A percentile compares a stretch with the other conserved stretches of the same genome.
These are phyloP conservation scores for Monochamus saltuarius DNA, from an alignment of 1,140 invertebrate genomes.

Conservation along the genomic window DNA sequence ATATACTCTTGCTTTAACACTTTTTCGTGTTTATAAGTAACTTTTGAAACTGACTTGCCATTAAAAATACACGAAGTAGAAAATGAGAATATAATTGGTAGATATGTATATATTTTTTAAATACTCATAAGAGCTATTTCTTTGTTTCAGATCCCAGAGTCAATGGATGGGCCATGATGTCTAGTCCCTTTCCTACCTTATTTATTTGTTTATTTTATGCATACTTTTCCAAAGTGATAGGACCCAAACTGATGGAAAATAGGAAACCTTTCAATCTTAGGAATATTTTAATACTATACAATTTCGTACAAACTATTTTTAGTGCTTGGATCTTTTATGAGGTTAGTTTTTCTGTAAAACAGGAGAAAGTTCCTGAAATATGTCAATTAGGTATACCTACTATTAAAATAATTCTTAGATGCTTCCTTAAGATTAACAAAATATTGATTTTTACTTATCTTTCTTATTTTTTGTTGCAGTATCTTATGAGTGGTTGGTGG, in stretches of 20 bases:
- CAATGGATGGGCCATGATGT: constrained; percentile 88
- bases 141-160: constrained; percentile 80
- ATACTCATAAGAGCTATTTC: constrained; percentile 27
- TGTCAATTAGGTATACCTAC: too few relatives aligned
- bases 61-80: too few relatives aligned
- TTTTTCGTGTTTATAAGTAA: too few relatives aligned
- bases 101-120: too few relatives aligned
- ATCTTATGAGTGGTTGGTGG: constrained; percentile 82
- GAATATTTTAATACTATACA: constrained; percentile 81
- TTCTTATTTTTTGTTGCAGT: constrained; percentile 58
- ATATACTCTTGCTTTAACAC: too few relatives aligned
- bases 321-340: constrained; percentile 92
- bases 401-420: too few relatives aligned
- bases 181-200: constrained; percentile 85
- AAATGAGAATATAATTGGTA: too few relatives aligned
- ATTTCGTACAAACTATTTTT: constrained; percentile 84
- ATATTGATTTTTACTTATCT: too few relatives aligned
- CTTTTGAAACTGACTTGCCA: too few relatives aligned
- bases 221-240: constrained; percentile 79
- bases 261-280: constrained; percentile 85
- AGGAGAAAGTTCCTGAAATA: too few relatives aligned
- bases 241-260: constrained; percentile 87
- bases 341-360: constrained; percentile 56
- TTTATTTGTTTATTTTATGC: constrained; percentile 81
- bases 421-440: too few relatives aligned